Evolutionary conservation across 2,797 vertebrate species (phyloP).

Genomic region (Myotis planiceps): DNA sequence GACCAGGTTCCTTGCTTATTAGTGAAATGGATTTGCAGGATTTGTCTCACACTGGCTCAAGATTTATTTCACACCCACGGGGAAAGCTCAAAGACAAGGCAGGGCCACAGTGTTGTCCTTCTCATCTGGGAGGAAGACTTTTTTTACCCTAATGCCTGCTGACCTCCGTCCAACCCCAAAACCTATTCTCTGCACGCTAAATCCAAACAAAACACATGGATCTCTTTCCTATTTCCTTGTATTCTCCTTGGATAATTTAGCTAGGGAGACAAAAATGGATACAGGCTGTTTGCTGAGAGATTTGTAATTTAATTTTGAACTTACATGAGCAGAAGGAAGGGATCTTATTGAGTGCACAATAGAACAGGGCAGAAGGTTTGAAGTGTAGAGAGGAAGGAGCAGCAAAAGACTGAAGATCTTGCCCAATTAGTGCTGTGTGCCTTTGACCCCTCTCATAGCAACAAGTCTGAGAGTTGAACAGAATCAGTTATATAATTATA

Average conservation of each 20-base stretch:
- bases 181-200: not conserved
- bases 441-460: not conserved
- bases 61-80: not conserved
- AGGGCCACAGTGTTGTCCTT: not conserved
- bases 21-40: not conserved
- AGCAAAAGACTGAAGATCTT: not conserved
- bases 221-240: not conserved
- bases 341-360: not conserved
- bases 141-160: not conserved
- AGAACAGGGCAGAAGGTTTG: not conserved
- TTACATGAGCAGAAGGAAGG: not conserved
- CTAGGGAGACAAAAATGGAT: not conserved
- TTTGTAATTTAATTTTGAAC: not conserved
- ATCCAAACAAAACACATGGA: not conserved
- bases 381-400: not conserved
- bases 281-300: not conserved
- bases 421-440: not conserved
- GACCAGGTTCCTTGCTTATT: slow-evolving; percentile 3
- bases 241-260: not conserved
- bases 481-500: not conserved
- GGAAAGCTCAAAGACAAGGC: not conserved
- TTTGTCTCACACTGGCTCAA: not conserved
- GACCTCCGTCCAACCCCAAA: not conserved
- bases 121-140: not conserved
- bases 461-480: not conserved